Conservation (phyloP, 2,113 vertebrate species). For the Megatriorchis doriae region DNA sequence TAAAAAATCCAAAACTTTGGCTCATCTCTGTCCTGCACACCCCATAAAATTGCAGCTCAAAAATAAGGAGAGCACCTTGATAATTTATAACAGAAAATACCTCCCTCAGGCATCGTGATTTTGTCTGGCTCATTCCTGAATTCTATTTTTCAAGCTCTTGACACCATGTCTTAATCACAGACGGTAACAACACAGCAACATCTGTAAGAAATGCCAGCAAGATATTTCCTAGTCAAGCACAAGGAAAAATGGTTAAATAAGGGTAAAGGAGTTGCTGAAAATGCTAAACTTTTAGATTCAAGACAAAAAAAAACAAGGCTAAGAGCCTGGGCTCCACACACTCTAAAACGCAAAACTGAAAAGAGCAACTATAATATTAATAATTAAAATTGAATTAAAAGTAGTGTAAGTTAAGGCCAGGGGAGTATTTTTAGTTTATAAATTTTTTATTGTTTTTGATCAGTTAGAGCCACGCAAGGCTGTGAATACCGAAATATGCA, state of each 20-base stretch:
- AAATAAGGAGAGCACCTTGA: neutral
- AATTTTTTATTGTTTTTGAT: slow-evolving; percentile 62
- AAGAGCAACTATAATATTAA: slow-evolving; percentile 53
- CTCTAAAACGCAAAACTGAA: neutral
- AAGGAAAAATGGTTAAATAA: neutral
- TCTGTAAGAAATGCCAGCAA: neutral
- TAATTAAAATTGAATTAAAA: slow-evolving; percentile 70
- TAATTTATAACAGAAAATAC: neutral
- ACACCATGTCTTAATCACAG: neutral
- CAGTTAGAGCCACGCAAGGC: neutral
- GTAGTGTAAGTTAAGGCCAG: slow-evolving; percentile 16
- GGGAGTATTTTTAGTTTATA: slow-evolving; percentile 58
- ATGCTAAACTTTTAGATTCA: neutral
- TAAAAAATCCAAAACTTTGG: neutral
- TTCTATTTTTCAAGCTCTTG: neutral
- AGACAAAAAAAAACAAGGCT: neutral
- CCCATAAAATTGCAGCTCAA: neutral
- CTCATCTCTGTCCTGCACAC: neutral
- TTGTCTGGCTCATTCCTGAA: neutral
- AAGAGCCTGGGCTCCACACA: neutral
- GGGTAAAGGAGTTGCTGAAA: neutral
- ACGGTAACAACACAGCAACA: neutral
- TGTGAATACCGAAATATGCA: slow-evolving; percentile 49
- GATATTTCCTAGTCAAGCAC: neutral
- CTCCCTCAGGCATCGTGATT: neutral